Evolutionary conservation across 2,797 vertebrate genomes (phyloP), one percentile per base, ranked within the genome.

Genomic region (Petrocephalus sullivani): DNA sequence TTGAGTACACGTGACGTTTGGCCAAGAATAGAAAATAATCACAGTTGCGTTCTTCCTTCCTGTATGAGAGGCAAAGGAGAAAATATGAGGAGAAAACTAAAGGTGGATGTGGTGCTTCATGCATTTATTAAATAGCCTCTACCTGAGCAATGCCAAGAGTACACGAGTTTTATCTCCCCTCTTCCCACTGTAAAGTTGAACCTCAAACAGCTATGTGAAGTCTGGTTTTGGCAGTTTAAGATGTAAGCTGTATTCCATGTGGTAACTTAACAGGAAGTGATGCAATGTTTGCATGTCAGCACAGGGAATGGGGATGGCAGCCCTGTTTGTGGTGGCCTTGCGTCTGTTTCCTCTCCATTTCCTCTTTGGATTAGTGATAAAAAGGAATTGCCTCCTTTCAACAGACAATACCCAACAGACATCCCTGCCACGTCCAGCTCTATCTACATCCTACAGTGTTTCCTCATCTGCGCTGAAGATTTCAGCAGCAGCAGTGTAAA

Each of bases 281-380:
- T 91, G 91, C 91, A 90, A 93, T 92, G 91, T 93, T 93, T 94
- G 91, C 89, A 90, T 89, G 85, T 92, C 91, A 89, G 87, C 89
- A 86, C 87, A 87, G 89, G 89, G 88, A 82, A 21, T 0, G 46
- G 46, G 16, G 91, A 89, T 78, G 90, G 84, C 78, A 87, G 90
- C 85, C 71, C 60, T 1, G 89, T 89, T 87, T 33, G 88, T 16
- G 51, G 87, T 94, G 95, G 95, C 94, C 95, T 95, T 95, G 94
- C 95, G 93, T 95, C 90, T 91, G 91, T 93, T 95, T 95, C 93
- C 92, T 91, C 88, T 91, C 88, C 87, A 93, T 92, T 95, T 96
- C 94, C 95, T 94, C 91, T 91, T 91, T 90, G 90, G 90, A 91
- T 91, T 90, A 92, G 91, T 91, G 94, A 93, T 91, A 90, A 91